These are phyloP conservation scores for Drosophila mojavensis DNA, from an alignment of 1,140 invertebrate species.

Conservation along the genomic window DNA sequence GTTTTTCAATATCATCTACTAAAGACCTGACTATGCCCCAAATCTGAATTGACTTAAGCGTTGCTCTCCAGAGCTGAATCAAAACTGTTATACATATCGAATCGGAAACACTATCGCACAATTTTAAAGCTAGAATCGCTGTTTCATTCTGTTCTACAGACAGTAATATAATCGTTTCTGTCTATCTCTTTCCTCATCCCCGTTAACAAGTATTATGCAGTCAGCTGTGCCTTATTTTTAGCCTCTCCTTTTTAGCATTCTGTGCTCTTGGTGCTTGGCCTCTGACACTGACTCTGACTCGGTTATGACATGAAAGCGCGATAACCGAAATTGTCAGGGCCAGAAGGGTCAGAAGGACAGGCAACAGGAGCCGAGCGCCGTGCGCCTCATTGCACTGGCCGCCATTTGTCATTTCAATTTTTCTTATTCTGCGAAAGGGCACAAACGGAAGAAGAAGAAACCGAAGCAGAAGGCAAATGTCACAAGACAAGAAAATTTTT, in stretches of 20 bases:
- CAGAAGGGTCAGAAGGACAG: slow-evolving; percentile 61
- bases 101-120: too few species aligned
- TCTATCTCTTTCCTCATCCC: background rate
- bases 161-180: too few species aligned
- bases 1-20: too few species aligned
- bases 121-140: too few species aligned
- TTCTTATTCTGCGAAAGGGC: slow-evolving; percentile 48
- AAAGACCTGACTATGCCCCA: too few species aligned
- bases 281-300: slow-evolving; percentile 36
- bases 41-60: too few species aligned
- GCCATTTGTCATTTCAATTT: slow-evolving; percentile 76
- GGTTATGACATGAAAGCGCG: slow-evolving; percentile 76
- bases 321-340: slow-evolving; percentile 69
- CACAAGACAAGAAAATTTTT: background rate
- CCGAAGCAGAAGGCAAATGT: background rate
- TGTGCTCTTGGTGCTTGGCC: slow-evolving; percentile 1
- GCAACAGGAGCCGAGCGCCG: slow-evolving; percentile 30
- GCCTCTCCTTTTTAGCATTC: background rate
- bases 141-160: too few species aligned
- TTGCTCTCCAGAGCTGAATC: too few species aligned
- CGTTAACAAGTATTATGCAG: too few species aligned
- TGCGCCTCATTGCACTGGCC: slow-evolving; percentile 44
- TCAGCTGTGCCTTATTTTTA: too few species aligned
- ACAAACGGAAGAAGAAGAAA: slow-evolving; percentile 21
- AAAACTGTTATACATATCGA: too few species aligned